These are phyloP conservation scores for Pseudorectes ferrugineus DNA, from an alignment of 2,113 vertebrate species.

Conservation along the genomic window DNA sequence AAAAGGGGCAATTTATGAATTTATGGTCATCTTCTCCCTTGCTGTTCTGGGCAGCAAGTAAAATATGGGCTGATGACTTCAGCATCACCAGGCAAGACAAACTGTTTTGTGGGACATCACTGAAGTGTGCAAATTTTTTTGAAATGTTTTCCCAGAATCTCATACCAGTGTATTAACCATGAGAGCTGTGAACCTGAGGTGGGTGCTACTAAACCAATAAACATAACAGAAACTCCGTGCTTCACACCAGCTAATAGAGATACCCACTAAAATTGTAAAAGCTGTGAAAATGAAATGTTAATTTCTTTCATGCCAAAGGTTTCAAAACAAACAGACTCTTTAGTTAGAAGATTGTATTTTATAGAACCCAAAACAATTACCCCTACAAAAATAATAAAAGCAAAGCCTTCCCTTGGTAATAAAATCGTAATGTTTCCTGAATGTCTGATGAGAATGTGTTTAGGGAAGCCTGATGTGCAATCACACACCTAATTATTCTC, in stretches of 20 bases:
- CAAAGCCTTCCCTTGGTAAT: slow-evolving; percentile 13
- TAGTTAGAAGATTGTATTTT: background rate
- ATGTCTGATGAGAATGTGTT: slow-evolving; percentile 15
- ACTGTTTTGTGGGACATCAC: background rate
- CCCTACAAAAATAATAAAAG: slow-evolving; percentile 12
- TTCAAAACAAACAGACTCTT: slow-evolving; percentile 15
- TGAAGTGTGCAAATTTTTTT: background rate
- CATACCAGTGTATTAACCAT: background rate
- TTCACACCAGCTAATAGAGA: background rate
- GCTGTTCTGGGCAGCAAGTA: background rate
- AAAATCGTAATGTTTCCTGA: background rate
- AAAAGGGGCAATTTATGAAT: background rate
- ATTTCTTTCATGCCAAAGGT: background rate
- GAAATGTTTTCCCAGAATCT: background rate
- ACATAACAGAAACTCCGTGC: background rate
- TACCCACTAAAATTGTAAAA: background rate
- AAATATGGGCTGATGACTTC: background rate
- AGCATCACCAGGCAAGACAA: background rate
- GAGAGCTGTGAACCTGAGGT: background rate
- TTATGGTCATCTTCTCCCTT: background rate
- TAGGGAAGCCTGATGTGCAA: slow-evolving; percentile 2
- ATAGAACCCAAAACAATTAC: background rate
- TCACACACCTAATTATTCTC: slow-evolving; percentile 26
- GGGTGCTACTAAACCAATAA: background rate
- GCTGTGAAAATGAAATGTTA: background rate